Base-by-base conservation (phyloP, 2,888 invertebrate species). In the Phragmatobia fuliginosa region DNA sequence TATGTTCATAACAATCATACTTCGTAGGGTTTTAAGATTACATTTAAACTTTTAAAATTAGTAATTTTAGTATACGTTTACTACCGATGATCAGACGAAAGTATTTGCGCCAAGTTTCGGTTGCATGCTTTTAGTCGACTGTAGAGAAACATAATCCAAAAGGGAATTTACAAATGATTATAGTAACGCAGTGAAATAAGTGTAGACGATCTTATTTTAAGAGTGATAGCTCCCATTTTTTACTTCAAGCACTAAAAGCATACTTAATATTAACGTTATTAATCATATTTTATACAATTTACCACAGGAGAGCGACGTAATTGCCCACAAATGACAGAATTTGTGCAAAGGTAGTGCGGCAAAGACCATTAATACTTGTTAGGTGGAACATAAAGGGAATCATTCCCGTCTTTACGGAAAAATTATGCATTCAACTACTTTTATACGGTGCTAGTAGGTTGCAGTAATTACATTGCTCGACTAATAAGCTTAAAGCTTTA, bases 291-390 rank as follows among this genome's bases (percentile, higher is more conserved):
- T 81, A 82, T 83, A 86, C 86, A 90, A 88, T 91, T 91, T 87
- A 88, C 81, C 84, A 87, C 87, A 87, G 75, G 88, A 86, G 88
- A 85, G 85, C 84, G 83, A 80, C 84, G 83, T 91, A 92, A 92
- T 92, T 91, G 89, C 87, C 87, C 83, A 86, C 87, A 90, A 91
- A 92, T 91, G 91, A 91, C 88, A 89, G 87, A 87, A 88, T 87
- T 88, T 85, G 81, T 78, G 82, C 79, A 74, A 79, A 76, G 77
- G 87, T 86, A 84, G 84, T 83, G 80, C 81, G 80, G 79, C 76
- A 71, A 78, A 78, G 77, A 81, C 86, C 90, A 92, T 93, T 91
- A 88, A 90, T 93, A 89, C 89, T 92, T 85, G 89, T 93, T 92
- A 92, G 83, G 78, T 79, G 74, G 83, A 88, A 89, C 92, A 91